Base-by-base conservation (phyloP, 1,140 invertebrate genomes). In the Chionoecetes opilio region DNA sequence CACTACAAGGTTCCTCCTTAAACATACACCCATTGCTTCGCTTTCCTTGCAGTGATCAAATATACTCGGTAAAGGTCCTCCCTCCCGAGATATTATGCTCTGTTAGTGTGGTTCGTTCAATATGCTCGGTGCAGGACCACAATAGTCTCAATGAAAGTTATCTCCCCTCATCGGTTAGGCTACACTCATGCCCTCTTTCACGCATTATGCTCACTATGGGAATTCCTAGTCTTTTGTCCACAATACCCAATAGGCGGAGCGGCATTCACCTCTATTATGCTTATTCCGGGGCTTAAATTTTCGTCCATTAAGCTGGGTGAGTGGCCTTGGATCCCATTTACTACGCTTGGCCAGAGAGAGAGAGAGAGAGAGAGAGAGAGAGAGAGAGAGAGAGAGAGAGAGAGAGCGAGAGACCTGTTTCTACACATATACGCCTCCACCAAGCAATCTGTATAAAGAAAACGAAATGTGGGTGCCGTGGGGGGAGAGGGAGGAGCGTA, bases 311-410 rank as follows among this genome's bases (percentile, higher is more conserved):
- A 26, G 63, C 63, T 75, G 63, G 11, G 21, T 75, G 63, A 75
- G 63, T 75, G 63, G 63, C 63, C 63, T 26, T 26, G n/a, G 63
- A 75, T 8, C 63, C 63, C 63, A 75, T 75, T 21, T 75, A n/a
- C n/a, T 21, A 75, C 63, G n/a, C 21, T 26, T n/a, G 63, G 63
- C n/a, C 63, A 75, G 63, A 75, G 63, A 75, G 63, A 75, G 63
- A 75, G 63, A 75, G 63, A 75, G 63, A 75, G 63, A 75, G 63
- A 75, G 63, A 75, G 63, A 75, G 63, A 75, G 63, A 63, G 53
- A 63, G 53, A 63, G 53, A 63, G 53, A 63, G 53, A 63, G 53
- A 63, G 53, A 63, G 53, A 63, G 53, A 63, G 53, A 63, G 53
- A 63, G 53, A 75, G 63, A 75, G 46, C 11, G 46, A 53, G 46